Conservation (phyloP, 1,140 invertebrate species). For the Diorhabda carinulata region DNA sequence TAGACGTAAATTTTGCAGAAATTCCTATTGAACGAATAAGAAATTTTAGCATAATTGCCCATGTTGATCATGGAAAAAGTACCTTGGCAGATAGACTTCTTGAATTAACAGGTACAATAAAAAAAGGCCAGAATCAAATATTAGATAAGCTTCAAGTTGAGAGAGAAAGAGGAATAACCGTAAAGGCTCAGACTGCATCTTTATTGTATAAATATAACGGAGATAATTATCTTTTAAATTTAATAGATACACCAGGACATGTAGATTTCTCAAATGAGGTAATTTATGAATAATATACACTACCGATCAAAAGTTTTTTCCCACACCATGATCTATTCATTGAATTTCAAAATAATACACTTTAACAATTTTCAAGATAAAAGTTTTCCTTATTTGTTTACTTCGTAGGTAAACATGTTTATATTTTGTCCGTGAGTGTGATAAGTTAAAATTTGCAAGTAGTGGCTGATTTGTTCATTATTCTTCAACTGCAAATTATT, state of each 20-base stretch:
- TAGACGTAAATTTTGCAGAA: conserved; percentile 33
- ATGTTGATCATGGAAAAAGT: conserved; percentile 97
- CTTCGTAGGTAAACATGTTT: too few species aligned
- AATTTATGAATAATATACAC: conserved; percentile 7
- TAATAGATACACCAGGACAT: conserved; percentile 98
- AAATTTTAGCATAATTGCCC: conserved; percentile 96
- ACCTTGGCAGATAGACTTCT: conserved; percentile 90
- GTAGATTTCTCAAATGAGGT: conserved; percentile 98
- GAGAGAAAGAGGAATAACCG: conserved; percentile 93
- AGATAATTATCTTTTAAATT: conserved; percentile 81
- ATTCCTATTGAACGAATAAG: conserved; percentile 70
- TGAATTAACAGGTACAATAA: conserved; percentile 84
- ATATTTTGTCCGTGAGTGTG: too few species aligned
- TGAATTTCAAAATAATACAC: too few species aligned
- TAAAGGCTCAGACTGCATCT: conserved; percentile 95
- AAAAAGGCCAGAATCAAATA: conserved; percentile 71
- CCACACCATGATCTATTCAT: too few species aligned
- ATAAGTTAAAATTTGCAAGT: too few species aligned
- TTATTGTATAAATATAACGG: conserved; percentile 71
- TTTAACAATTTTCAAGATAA: too few species aligned
- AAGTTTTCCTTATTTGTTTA: too few species aligned
- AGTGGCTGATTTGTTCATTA: too few species aligned
- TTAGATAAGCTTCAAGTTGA: conserved; percentile 88
- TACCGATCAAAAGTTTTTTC: too few species aligned
- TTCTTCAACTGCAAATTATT: too few species aligned